A percentile compares a stretch with the other conserved stretches of the same genome.
Evolutionary conservation across 2,888 invertebrate genomes (phyloP).

Genomic region (Lysandra bellargus): DNA sequence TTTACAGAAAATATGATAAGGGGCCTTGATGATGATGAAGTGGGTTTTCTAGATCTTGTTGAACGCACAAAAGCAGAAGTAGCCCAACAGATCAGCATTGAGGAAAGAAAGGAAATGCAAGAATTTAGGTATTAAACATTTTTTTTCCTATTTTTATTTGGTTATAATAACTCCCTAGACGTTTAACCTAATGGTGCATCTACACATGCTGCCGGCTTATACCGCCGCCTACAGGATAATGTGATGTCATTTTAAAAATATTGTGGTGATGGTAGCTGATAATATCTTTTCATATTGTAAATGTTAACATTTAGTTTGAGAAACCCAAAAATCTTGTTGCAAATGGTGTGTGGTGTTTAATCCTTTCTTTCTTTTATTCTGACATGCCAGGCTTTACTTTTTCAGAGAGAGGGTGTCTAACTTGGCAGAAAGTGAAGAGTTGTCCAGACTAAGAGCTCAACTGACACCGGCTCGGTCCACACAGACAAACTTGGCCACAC

Average conservation of each 20-base stretch:
- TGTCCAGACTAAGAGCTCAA: slow-evolving; percentile 66
- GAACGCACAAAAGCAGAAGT: slow-evolving; percentile 92
- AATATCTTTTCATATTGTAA: too few relatives aligned
- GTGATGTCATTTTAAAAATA: neutral
- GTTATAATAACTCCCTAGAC: too few relatives aligned
- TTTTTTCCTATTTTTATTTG: neutral
- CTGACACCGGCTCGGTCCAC: slow-evolving; percentile 74
- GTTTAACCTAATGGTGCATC: too few relatives aligned
- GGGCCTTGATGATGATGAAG: slow-evolving; percentile 97
- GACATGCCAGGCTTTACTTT: neutral
- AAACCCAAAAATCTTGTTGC: too few relatives aligned
- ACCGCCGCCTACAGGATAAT: too few relatives aligned
- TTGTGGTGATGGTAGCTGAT: neutral
- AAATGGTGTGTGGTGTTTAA: too few relatives aligned
- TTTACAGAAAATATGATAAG: slow-evolving; percentile 89
- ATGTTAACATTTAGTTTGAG: too few relatives aligned
- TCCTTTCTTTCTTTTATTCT: too few relatives aligned
- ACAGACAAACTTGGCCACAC: slow-evolving; percentile 58
- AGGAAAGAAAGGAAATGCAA: slow-evolving; percentile 91
- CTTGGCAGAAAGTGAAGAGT: slow-evolving; percentile 70
- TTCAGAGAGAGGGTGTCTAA: slow-evolving; percentile 77
- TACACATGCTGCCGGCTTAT: too few relatives aligned
- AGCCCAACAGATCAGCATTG: slow-evolving; percentile 89
- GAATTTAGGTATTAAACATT: slow-evolving; percentile 84
- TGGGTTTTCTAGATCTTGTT: slow-evolving; percentile 95